These are phyloP conservation scores for Slavum lentiscoides DNA, from an alignment of 2,888 invertebrate species.

Conservation along the genomic window DNA sequence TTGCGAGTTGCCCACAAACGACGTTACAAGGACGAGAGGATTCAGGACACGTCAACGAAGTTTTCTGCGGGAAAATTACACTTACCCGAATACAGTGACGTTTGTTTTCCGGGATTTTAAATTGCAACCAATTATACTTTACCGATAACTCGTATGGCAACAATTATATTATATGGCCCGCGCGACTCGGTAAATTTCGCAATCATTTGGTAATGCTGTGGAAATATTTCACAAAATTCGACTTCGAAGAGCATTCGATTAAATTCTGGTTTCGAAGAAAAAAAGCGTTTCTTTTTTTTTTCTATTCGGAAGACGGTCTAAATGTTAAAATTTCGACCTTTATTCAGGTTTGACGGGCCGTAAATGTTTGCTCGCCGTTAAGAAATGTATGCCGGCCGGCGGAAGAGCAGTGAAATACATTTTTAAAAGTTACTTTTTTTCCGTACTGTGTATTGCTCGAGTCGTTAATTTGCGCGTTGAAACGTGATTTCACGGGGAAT, in stretches of 20 bases:
- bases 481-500: too few relatives aligned
- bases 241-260: neutral
- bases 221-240: too few relatives aligned
- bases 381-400: neutral
- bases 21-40: neutral
- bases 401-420: neutral
- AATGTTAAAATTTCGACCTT: neutral
- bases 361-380: neutral
- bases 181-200: too few relatives aligned
- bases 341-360: neutral
- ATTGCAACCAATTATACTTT: neutral
- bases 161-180: too few relatives aligned
- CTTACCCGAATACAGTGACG: neutral
- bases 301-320: neutral
- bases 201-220: too few relatives aligned
- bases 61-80: neutral
- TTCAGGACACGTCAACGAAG: constrained; percentile 1
- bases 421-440: neutral
- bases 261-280: neutral
- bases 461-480: too few relatives aligned
- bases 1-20: neutral
- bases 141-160: too few relatives aligned
- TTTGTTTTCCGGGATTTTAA: neutral
- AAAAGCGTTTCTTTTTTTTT: neutral
- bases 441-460: neutral